These are phyloP conservation scores for Aproaerema taeniolella DNA, from an alignment of 2,888 invertebrate species.

Conservation along the genomic window DNA sequence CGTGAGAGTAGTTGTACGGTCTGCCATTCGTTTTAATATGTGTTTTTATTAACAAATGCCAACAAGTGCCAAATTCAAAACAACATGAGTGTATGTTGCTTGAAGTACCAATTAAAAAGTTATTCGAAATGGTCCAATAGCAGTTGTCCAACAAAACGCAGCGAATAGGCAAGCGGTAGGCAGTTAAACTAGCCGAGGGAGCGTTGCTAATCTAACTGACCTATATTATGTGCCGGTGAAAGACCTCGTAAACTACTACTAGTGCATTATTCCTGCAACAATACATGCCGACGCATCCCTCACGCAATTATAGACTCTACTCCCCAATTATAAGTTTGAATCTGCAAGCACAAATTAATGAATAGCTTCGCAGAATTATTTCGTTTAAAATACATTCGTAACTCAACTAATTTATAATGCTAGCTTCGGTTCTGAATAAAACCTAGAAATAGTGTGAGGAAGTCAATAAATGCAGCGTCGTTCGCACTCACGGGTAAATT, in stretches of 20 bases:
- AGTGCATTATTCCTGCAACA: slow-evolving; percentile 70
- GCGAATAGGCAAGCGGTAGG: slow-evolving; percentile 21
- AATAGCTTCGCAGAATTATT: slow-evolving; percentile 58
- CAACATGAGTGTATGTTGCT: too few species aligned
- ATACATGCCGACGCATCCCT: slow-evolving; percentile 37
- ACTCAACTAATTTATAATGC: slow-evolving; percentile 52
- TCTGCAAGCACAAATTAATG: slow-evolving; percentile 14
- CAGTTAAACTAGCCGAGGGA: slow-evolving; percentile 30
- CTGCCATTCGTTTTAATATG: too few species aligned
- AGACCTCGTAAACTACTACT: slow-evolving; percentile 73
- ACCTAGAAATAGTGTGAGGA: slow-evolving; percentile 5
- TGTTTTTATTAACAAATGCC: too few species aligned
- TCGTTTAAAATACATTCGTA: slow-evolving; percentile 54
- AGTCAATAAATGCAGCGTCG: too few species aligned
- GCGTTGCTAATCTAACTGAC: slow-evolving; percentile 74
- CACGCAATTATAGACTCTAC: slow-evolving; percentile 49
- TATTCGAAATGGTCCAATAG: too few species aligned
- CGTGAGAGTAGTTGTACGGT: too few species aligned
- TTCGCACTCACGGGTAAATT: too few species aligned
- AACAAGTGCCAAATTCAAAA: too few species aligned
- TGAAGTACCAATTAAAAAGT: too few species aligned
- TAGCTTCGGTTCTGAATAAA: slow-evolving; percentile 20
- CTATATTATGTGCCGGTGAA: slow-evolving; percentile 72
- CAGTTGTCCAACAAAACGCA: neutral
- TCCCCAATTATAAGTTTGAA: neutral